Percentiles rank a stretch among this genome's conserved stretches.
Evolutionary conservation across 2,888 invertebrate genomes (phyloP).

Genomic region (Melanargia galathea): DNA sequence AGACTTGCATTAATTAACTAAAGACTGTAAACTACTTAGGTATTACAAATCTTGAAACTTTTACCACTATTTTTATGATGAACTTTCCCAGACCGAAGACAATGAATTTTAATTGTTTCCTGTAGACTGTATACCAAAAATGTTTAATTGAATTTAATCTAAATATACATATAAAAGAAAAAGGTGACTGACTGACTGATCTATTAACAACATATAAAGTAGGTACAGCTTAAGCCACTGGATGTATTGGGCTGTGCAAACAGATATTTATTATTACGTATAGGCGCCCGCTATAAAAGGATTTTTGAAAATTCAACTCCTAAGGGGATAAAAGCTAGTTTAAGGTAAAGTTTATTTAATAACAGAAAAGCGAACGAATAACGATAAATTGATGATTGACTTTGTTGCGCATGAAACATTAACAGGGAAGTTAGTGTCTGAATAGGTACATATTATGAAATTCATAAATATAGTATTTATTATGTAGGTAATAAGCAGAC

Average conservation of each 20-base stretch:
- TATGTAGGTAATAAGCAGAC: no score
- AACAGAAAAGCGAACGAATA: not conserved
- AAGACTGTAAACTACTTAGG: not conserved
- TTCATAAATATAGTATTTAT: no score
- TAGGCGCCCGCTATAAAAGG: no score
- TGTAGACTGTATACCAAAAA: constrained; percentile 1
- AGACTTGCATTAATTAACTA: not conserved
- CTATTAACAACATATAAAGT: no score
- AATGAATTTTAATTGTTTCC: constrained; percentile 23
- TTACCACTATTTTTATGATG: constrained; percentile 22
- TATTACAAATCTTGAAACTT: constrained; percentile 7
- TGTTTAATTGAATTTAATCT: not conserved
- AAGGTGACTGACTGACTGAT: no score
- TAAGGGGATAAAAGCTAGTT: no score
- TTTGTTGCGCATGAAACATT: not conserved
- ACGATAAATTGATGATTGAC: not conserved
- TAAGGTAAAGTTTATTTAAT: not conserved
- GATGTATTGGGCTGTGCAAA: no score
- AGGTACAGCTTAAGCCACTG: no score
- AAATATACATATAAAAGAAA: no score
- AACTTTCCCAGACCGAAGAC: constrained; percentile 22
- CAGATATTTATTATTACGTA: no score
- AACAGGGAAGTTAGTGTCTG: not conserved
- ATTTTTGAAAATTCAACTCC: no score
- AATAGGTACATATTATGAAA: not conserved